Conservation (phyloP, 2,113 vertebrate species). For the Archilochus colubris region DNA sequence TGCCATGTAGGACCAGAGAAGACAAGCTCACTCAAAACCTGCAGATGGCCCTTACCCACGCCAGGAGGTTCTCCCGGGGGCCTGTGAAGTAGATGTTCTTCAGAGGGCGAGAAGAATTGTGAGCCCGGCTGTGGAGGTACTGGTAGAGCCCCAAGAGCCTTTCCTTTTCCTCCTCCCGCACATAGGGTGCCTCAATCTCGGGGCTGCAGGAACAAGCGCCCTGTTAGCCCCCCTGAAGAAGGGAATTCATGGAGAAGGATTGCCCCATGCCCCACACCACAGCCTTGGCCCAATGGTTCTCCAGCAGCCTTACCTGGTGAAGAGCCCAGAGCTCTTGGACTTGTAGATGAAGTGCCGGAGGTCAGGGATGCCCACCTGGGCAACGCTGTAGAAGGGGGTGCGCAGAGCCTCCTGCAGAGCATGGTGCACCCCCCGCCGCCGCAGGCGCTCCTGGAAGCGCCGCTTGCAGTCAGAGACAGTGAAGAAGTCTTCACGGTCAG, state of each 20-base stretch:
- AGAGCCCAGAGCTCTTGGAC: conserved; percentile 96
- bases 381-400: conserved; percentile 85
- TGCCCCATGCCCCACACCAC: not conserved
- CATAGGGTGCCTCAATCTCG: conserved; percentile 87
- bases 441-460: conserved; percentile 90
- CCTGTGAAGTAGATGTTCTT: conserved; percentile 90
- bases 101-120: conserved; percentile 90
- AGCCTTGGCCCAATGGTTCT: fast-evolving
- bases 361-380: conserved; percentile 91
- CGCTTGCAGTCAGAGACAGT: conserved; percentile 92
- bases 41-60: conserved; percentile 82
- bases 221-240: not conserved
- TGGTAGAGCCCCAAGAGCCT: conserved; percentile 92
- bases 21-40: not conserved
- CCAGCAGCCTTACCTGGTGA: conserved; percentile 88
- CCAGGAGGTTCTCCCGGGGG: conserved; percentile 90
- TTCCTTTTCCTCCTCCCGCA: conserved; percentile 86
- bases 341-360: conserved; percentile 98
- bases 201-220: conserved; percentile 79
- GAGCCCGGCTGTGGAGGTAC: conserved; percentile 92
- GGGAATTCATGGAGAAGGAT: not conserved
- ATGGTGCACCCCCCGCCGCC: conserved; percentile 84
- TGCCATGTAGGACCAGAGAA: fast-evolving
- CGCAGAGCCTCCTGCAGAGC: conserved; percentile 86
- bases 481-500: conserved; percentile 95